phyloP scores from a whole-genome alignment of 1,140 invertebrate genomes.

The Hyphantria cunea region DNA sequence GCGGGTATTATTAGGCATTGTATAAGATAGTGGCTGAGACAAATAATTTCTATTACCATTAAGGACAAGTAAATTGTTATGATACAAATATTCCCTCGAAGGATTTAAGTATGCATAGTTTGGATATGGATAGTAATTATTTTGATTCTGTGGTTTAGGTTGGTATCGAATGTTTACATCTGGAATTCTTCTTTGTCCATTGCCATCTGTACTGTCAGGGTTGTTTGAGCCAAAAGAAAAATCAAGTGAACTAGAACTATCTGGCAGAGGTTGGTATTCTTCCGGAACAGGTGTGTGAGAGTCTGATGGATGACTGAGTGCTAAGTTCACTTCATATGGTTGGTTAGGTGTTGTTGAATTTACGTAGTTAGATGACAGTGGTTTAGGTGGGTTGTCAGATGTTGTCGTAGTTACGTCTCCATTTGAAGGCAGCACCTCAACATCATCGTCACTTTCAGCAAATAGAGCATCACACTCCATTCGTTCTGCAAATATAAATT shows the following conservation, averaged over 20 bases:
- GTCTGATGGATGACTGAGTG: slow-evolving; percentile 47
- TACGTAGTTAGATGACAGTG: slow-evolving; percentile 67
- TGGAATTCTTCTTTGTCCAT: slow-evolving; percentile 42
- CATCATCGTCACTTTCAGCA: slow-evolving; percentile 79
- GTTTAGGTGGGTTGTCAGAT: slow-evolving; percentile 51
- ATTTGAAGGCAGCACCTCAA: slow-evolving; percentile 66
- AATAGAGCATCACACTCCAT: slow-evolving; percentile 80
- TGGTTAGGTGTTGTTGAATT: slow-evolving; percentile 68
- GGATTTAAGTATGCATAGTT: slow-evolving; percentile 45
- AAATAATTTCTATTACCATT: slow-evolving; percentile 57
- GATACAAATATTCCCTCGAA: slow-evolving; percentile 41
- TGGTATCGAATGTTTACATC: slow-evolving; percentile 68
- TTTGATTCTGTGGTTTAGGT: slow-evolving; percentile 58
- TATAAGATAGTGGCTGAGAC: slow-evolving; percentile 51
- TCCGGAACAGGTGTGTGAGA: slow-evolving; percentile 70
- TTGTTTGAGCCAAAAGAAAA: slow-evolving; percentile 49
- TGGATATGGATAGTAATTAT: slow-evolving; percentile 57
- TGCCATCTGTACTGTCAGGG: slow-evolving; percentile 45
- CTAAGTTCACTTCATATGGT: slow-evolving; percentile 54
- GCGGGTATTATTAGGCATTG: slow-evolving; percentile 43
- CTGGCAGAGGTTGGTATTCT: slow-evolving; percentile 73
- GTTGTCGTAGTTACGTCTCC: slow-evolving; percentile 41
- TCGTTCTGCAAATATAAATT: slow-evolving; percentile 58
- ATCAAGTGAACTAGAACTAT: slow-evolving; percentile 70
- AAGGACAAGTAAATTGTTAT: slow-evolving; percentile 56